Evolutionary conservation across 2,797 vertebrate species (phyloP), one percentile per base, ranked within the genome.

Genomic region (Novumbra hubbsi): DNA sequence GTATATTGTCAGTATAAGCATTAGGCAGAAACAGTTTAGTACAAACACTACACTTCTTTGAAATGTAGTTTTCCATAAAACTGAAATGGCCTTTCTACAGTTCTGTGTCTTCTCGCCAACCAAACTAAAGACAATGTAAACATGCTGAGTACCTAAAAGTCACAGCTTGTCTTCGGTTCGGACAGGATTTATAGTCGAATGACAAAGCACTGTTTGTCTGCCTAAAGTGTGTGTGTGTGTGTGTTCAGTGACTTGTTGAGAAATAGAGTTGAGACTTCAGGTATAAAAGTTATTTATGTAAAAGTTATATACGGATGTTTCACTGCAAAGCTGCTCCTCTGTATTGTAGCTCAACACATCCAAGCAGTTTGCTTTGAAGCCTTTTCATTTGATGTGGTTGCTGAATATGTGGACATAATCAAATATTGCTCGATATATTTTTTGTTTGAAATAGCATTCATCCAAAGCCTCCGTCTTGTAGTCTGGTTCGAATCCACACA

Each of bases 401-500:
- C 52, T 68, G 71, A 68, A 68, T 21, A 38, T 76, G 66, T 32
- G 64, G 76, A 75, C 28, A 50, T 73, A 81, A 75, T 74, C 78
- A 68, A 49, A 71, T 68, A n/a, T 84, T 75, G 63, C 64, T 27
- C n/a, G n/a, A n/a, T 15, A n/a, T n/a, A n/a, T 62, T 52, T 50
- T 69, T 48, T 50, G n/a, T n/a, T 17, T 24, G 1, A 38, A 34
- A 21, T 48, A 14, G 27, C 27, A 52, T 68, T 62, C 68, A 60
- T 48, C 4, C 72, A 81, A 19, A 66, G 73, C 73, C 76, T 80
- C 83, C 77, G 83, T 83, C 80, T 74, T 70, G 72, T 74, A 60
- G 67, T 8, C 21, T 81, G 83, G 82, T 84, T 87, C 81, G 84
- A 89, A 86, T 88, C 86, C 45, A 84, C 85, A 90, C 91, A 91